Base-by-base conservation (phyloP, 2,888 invertebrate genomes). In the Tinea trinotella region DNA sequence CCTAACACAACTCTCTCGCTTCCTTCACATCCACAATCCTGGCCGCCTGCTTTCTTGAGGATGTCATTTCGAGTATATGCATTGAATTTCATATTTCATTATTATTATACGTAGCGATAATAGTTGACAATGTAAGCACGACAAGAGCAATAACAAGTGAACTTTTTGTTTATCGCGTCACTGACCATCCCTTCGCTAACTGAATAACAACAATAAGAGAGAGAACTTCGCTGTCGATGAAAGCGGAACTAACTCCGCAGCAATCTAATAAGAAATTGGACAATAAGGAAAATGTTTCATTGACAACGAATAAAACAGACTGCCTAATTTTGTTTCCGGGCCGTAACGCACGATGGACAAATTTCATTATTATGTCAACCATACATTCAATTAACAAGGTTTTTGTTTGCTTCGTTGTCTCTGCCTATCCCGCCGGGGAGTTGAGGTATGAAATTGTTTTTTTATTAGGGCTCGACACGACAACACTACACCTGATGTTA, bases 281-380 rank as follows among this genome's bases (percentile, higher is more conserved):
- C 67, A 67, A 76, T 76, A 70, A 77, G 77, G 79, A 79, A 80
- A 81, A 77, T 73, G 72, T 76, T 78, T 72, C 74, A 78, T 75
- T 75, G 76, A 71, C 75, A 72, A 74, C 70, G 70, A 75, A 76
- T 75, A 76, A 53, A 74, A 78, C 70, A 74, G 65, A 67, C 66
- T 68, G 64, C 66, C 68, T 66, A 63, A 67, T 71, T 50, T 50
- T 24, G 50, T 50, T 50, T 50, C 22, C 50, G 50, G 24, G 24
- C 9, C 24, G 24, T 49, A 22, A 24, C 24, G 12, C 50, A 24
- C 50, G 24, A 24, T 15, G 50, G 24, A 50, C 24, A 15, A 50
- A 50, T 48, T 40, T 36, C 9, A 36, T 36, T 36, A 36, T 36
- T 36, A n/a, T 4, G 12, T 36, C 12, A 36, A 36, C 36, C 36